Percentiles rank a stretch among this genome's conserved stretches.
These are phyloP conservation scores for Syngnathus rostellatus DNA, from an alignment of 2,797 vertebrate genomes.

Conservation along the genomic window DNA sequence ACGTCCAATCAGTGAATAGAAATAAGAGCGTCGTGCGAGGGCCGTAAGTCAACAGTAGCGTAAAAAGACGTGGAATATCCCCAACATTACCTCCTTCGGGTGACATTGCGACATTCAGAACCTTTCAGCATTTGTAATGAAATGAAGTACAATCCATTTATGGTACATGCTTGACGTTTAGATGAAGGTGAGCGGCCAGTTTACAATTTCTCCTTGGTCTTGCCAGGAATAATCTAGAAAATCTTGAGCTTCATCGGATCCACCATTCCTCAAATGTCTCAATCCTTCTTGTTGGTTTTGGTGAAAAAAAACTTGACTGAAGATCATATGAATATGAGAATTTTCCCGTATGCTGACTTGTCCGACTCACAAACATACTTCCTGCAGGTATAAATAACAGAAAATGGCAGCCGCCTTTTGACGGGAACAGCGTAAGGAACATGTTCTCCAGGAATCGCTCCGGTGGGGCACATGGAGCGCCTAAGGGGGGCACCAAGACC, in stretches of 20 bases:
- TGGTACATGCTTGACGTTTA: neutral
- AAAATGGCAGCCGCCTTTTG: slow-evolving; percentile 24
- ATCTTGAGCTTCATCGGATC: neutral
- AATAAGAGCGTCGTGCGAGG: neutral
- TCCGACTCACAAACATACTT: slow-evolving; percentile 4
- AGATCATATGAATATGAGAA: neutral
- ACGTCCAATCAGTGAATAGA: slow-evolving; percentile 8
- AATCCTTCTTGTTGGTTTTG: slow-evolving; percentile 2
- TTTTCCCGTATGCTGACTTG: slow-evolving; percentile 27
- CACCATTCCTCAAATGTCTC: slow-evolving; percentile 24
- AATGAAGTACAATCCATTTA: neutral
- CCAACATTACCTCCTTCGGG: neutral
- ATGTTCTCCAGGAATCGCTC: slow-evolving; percentile 81
- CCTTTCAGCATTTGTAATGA: neutral
- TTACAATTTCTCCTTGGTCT: too few species aligned
- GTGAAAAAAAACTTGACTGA: neutral
- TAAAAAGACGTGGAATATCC: neutral
- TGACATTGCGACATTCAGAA: neutral
- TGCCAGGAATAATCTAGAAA: too few species aligned
- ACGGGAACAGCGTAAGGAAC: slow-evolving; percentile 38
- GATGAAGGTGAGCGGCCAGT: neutral
- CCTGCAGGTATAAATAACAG: slow-evolving; percentile 4
- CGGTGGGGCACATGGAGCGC: slow-evolving; percentile 75
- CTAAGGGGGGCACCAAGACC: slow-evolving; percentile 65
- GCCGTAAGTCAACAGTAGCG: neutral